Conservation (phyloP, 1,140 invertebrate genomes). For the Hypsibius dujardini region DNA sequence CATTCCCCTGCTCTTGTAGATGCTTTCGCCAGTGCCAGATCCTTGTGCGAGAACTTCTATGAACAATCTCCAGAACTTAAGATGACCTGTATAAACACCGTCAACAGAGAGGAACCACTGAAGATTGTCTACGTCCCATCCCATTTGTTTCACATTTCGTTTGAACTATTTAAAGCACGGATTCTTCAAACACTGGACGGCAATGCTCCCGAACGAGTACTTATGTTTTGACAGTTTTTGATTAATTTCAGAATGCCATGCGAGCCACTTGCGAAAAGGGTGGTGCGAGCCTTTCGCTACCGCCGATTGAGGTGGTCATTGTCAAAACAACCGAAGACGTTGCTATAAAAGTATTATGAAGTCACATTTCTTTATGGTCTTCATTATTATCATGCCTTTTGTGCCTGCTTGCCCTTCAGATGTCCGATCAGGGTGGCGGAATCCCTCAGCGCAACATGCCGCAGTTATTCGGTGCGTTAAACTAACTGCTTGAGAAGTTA, state of each 20-base stretch:
- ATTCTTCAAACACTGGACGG: too few species aligned
- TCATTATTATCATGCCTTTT: too few species aligned
- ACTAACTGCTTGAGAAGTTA: too few species aligned
- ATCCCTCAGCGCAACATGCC: constrained; percentile 68
- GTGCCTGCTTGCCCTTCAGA: too few species aligned
- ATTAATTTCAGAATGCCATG: constrained; percentile 95
- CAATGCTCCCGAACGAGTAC: too few species aligned
- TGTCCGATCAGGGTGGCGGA: constrained; percentile 83
- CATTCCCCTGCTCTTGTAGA: constrained; percentile 38
- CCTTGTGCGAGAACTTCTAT: constrained; percentile 96
- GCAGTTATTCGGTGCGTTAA: too few species aligned
- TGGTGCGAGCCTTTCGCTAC: constrained; percentile 44
- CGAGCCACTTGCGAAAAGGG: constrained; percentile 78
- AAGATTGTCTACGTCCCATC: constrained; percentile 88
- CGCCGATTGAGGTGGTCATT: constrained; percentile 70
- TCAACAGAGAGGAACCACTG: constrained; percentile 39
- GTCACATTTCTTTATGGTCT: too few species aligned
- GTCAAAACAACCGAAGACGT: constrained; percentile 81
- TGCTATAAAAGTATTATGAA: constrained; percentile 74
- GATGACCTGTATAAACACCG: constrained; percentile 38
- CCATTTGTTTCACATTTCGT: constrained; percentile 94
- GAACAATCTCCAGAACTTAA: constrained; percentile 67
- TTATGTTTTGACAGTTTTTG: too few species aligned
- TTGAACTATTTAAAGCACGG: constrained; percentile 97
- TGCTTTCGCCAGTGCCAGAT: constrained; percentile 88